These are phyloP conservation scores for Diplodus puntazzo DNA, from an alignment of 2,797 vertebrate species.

Conservation along the genomic window DNA sequence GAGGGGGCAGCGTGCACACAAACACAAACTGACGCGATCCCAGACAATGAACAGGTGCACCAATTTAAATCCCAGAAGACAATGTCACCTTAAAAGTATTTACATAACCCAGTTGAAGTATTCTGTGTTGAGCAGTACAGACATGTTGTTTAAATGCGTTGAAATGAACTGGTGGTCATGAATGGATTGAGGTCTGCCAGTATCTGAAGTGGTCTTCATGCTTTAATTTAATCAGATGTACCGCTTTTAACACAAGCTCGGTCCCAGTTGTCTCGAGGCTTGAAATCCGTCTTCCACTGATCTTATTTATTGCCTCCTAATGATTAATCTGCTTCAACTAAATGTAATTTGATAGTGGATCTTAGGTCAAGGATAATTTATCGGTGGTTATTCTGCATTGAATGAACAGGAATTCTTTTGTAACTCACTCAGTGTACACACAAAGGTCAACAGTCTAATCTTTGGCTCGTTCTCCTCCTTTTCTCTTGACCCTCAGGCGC, in stretches of 20 bases:
- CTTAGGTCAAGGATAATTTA: neutral
- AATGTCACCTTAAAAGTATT: neutral
- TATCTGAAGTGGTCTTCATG: neutral
- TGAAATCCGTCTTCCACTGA: neutral
- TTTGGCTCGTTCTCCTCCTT: neutral
- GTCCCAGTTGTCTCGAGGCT: neutral
- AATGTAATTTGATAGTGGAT: neutral
- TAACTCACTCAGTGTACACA: neutral
- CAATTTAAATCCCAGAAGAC: neutral
- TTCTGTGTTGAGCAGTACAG: neutral
- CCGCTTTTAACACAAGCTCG: neutral
- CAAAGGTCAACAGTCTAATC: neutral
- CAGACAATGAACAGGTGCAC: conserved; percentile 93
- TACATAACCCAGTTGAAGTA: neutral
- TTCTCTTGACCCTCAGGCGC: conserved; percentile 82
- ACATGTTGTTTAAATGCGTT: neutral
- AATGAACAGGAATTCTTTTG: neutral
- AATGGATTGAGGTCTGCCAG: too few species aligned
- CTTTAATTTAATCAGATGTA: neutral
- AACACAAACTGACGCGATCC: conserved; percentile 82
- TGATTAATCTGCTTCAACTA: neutral
- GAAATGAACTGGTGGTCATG: neutral
- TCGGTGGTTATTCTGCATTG: neutral
- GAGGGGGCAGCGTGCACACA: conserved; percentile 72
- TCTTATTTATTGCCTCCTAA: neutral